Conservation (phyloP, 2,113 vertebrate species). For the Loxodonta africana region DNA sequence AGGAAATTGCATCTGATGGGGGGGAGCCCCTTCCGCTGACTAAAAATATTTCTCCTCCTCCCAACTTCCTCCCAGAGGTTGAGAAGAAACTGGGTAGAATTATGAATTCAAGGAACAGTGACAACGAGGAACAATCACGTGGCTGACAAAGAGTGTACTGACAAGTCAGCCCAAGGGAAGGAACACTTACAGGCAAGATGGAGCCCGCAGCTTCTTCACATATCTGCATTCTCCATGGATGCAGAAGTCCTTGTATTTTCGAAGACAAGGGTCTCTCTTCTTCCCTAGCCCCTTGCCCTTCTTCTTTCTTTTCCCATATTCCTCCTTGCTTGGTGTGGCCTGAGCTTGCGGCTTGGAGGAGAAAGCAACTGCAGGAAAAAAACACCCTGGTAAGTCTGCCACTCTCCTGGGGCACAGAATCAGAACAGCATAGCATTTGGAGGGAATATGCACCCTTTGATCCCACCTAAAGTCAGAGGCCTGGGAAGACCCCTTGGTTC, state of each 20-base stretch:
- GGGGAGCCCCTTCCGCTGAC: slow-evolving; percentile 76
- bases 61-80: slow-evolving; percentile 78
- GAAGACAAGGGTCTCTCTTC: slow-evolving; percentile 96
- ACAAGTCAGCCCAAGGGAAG: background rate
- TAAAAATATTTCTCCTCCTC: slow-evolving; percentile 87
- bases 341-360: slow-evolving; percentile 94
- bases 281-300: slow-evolving; percentile 94
- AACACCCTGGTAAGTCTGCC: background rate
- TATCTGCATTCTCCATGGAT: slow-evolving; percentile 97
- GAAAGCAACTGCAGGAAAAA: slow-evolving; percentile 90
- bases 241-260: slow-evolving; percentile 96
- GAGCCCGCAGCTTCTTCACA: slow-evolving; percentile 89
- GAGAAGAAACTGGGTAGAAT: slow-evolving; percentile 66
- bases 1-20: slow-evolving; percentile 77
- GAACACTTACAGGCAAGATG: slow-evolving; percentile 95
- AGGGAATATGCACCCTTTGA: background rate
- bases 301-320: slow-evolving; percentile 90
- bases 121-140: slow-evolving; percentile 64
- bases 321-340: slow-evolving; percentile 87
- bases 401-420: slow-evolving; percentile 54
- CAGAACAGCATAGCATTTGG: background rate
- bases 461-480: background rate
- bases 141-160: slow-evolving; percentile 15
- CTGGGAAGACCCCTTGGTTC: background rate
- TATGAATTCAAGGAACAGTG: slow-evolving; percentile 84